Evolutionary conservation across 2,113 vertebrate genomes (phyloP).

Genomic region (Anolis sagrei): DNA sequence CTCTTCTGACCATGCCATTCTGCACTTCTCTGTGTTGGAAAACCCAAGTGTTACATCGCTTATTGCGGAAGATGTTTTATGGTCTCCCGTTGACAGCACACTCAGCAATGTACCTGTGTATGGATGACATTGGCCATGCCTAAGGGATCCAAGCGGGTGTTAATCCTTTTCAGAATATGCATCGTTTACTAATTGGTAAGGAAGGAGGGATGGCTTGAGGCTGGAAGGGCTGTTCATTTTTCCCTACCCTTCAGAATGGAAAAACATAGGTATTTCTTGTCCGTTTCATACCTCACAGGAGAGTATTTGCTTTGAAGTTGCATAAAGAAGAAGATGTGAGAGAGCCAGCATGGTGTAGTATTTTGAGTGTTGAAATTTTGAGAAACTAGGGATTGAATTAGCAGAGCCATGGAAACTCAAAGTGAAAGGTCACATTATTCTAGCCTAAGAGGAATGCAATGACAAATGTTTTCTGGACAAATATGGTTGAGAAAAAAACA

Average conservation of each 20-base stretch:
- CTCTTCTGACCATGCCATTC: conserved; percentile 66
- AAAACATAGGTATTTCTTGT: background rate
- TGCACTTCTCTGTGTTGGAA: conserved; percentile 53
- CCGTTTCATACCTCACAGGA: background rate
- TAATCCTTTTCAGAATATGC: conserved; percentile 45
- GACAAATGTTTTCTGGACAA: no score
- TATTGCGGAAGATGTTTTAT: conserved; percentile 69
- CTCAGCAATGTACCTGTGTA: conserved; percentile 40
- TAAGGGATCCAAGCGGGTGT: conserved; percentile 29
- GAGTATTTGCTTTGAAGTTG: background rate
- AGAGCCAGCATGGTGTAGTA: no score
- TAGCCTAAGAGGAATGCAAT: no score
- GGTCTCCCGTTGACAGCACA: conserved; percentile 49
- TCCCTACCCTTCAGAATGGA: background rate
- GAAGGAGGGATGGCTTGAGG: background rate
- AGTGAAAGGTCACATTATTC: no score
- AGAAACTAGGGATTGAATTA: no score
- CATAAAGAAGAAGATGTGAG: no score
- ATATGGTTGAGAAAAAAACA: no score
- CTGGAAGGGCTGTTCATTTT: background rate
- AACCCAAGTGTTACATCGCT: conserved; percentile 57
- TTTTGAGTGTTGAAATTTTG: no score
- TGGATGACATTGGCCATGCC: conserved; percentile 33
- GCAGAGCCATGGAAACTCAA: no score
- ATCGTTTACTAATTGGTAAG: conserved; percentile 34